Evolutionary conservation across 1,140 invertebrate species (phyloP).

Genomic region (Heterodera schachtii): DNA sequence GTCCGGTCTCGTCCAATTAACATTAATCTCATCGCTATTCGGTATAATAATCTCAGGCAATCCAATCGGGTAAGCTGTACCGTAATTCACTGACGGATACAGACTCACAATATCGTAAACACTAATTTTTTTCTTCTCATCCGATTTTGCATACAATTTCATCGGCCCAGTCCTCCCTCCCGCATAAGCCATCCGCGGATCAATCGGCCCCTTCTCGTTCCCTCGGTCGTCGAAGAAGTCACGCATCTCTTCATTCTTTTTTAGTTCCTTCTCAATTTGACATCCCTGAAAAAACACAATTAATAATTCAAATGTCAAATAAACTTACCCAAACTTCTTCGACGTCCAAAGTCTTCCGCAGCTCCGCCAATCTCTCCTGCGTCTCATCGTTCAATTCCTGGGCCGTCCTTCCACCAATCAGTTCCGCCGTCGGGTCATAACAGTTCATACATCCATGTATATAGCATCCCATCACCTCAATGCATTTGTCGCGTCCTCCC

Average conservation of each 20-base stretch:
- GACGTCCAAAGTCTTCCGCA: neutral
- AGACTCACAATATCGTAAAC: neutral
- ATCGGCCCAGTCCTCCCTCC: neutral
- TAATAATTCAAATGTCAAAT: too few species aligned
- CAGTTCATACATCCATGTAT: neutral
- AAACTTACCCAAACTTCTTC: neutral
- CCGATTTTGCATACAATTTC: neutral
- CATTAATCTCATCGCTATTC: neutral
- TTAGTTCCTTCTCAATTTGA: neutral
- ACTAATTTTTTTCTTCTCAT: neutral
- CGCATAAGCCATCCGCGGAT: neutral
- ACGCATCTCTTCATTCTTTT: neutral
- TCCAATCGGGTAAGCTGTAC: neutral
- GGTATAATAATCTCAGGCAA: neutral
- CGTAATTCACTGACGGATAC: neutral
- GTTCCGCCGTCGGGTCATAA: neutral
- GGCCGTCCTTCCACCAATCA: neutral
- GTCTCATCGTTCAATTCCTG: neutral
- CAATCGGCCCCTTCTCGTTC: neutral
- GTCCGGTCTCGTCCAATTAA: neutral
- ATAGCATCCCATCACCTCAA: neutral
- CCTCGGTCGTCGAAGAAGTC: neutral
- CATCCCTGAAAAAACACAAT: neutral
- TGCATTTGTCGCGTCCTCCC: neutral
- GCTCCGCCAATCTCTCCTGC: neutral